Conservation (phyloP, 2,888 invertebrate species). For the Cremastobaeus sp. region DNA sequence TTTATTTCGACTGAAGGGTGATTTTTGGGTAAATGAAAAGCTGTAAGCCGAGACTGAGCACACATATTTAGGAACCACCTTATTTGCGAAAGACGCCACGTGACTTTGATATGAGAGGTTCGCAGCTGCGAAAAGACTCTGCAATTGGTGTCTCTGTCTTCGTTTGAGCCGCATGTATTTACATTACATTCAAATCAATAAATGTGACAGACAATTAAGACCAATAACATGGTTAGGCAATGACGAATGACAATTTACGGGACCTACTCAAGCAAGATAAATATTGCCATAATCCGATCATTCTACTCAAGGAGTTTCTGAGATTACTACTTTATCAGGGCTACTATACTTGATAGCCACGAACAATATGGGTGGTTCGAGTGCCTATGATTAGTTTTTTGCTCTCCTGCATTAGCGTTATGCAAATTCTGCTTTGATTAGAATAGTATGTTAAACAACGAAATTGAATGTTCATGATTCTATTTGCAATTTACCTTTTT, state of each 20-base stretch:
- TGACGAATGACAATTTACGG: slow-evolving; percentile 49
- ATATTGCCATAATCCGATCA: slow-evolving; percentile 24
- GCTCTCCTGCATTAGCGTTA: no score
- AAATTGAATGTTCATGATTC: no score
- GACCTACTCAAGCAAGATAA: slow-evolving; percentile 15
- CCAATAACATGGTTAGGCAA: slow-evolving; percentile 31
- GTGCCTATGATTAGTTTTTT: no score
- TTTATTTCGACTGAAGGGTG: slow-evolving; percentile 53
- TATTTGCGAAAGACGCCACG: slow-evolving; percentile 70
- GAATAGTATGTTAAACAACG: no score
- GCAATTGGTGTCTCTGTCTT: slow-evolving; percentile 7
- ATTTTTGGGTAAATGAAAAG: slow-evolving; percentile 68
- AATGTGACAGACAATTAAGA: slow-evolving; percentile 52
- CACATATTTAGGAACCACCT: slow-evolving; percentile 63
- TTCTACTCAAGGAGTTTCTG: background rate
- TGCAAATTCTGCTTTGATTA: no score
- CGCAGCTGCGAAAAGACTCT: slow-evolving; percentile 69
- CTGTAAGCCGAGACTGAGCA: slow-evolving; percentile 67
- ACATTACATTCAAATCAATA: slow-evolving; percentile 60
- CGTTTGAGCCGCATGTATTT: slow-evolving; percentile 50
- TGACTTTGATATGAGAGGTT: slow-evolving; percentile 64
- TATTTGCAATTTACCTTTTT: no score
- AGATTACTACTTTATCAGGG: slow-evolving; percentile 10
- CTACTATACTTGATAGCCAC: no score
- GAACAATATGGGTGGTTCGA: no score